phyloP scores from a whole-genome alignment of 37 sponge, comb jelly and placozoan species.

The Lycopodina hypogea region DNA sequence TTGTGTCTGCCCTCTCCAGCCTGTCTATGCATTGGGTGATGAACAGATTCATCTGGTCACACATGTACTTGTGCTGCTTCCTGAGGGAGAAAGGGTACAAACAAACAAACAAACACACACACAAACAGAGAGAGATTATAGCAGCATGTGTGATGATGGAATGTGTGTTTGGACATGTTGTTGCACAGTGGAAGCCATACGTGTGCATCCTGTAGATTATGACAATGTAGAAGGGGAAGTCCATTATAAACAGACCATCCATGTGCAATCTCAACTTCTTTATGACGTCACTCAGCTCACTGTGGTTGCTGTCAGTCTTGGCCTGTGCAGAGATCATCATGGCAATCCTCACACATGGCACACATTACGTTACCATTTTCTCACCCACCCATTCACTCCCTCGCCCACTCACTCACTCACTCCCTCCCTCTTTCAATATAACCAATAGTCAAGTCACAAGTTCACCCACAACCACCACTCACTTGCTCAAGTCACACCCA shows the following conservation, averaged over 20 bases:
- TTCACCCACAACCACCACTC: background rate
- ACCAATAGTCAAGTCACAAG: too few relatives aligned
- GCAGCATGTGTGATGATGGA: too few relatives aligned
- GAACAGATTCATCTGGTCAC: conserved; percentile 40
- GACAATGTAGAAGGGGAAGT: conserved; percentile 56
- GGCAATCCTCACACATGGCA: background rate
- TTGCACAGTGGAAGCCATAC: conserved; percentile 11
- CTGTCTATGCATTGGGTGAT: conserved; percentile 29
- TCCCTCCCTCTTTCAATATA: too few relatives aligned
- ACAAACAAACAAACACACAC: too few relatives aligned
- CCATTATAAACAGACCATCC: conserved; percentile 5
- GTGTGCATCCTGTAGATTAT: conserved; percentile 31
- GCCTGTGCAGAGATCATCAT: background rate
- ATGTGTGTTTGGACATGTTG: too few relatives aligned
- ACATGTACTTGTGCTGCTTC: conserved; percentile 16
- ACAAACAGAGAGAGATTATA: too few relatives aligned
- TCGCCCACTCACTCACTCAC: background rate
- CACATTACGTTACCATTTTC: background rate
- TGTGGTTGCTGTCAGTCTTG: conserved; percentile 33
- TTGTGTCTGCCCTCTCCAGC: conserved; percentile 9
- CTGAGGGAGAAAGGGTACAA: background rate
- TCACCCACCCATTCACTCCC: background rate
- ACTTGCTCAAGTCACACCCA: conserved; percentile 24
- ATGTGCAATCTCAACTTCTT: conserved; percentile 25
- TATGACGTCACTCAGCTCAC: conserved; percentile 26